Percentiles rank a stretch among this genome's conserved stretches.
These are phyloP conservation scores for Chionoecetes opilio DNA, from an alignment of 1,140 invertebrate species.

Conservation along the genomic window DNA sequence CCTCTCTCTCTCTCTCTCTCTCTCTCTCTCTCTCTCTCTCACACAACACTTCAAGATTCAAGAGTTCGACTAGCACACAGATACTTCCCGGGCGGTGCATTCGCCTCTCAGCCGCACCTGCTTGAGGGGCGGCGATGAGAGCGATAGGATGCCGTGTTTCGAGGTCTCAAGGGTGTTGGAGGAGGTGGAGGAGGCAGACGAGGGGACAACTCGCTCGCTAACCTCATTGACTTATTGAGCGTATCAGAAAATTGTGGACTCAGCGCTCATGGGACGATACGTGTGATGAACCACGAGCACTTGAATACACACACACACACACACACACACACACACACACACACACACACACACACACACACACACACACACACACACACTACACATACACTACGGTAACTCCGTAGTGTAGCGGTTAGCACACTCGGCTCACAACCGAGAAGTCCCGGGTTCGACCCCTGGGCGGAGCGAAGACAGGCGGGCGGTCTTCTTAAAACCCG, in stretches of 20 bases:
- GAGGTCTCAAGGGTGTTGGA: neutral
- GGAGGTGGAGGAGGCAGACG: neutral
- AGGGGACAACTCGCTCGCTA: neutral
- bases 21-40: too few species aligned
- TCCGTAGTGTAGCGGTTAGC: too few species aligned
- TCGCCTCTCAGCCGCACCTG: neutral
- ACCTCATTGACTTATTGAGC: conserved; percentile 8
- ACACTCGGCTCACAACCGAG: too few species aligned
- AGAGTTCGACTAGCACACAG: neutral
- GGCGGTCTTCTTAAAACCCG: too few species aligned
- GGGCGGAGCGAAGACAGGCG: too few species aligned
- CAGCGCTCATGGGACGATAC: neutral
- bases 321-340: conserved; percentile 16
- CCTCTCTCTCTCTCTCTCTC: too few species aligned
- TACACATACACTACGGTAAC: too few species aligned
- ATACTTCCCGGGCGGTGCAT: neutral
- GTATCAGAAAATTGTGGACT: neutral
- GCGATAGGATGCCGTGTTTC: neutral
- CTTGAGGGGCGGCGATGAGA: neutral
- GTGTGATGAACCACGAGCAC: conserved; percentile 9
- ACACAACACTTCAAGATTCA: neutral
- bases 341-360: conserved; percentile 27
- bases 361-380: conserved; percentile 9
- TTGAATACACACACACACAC: neutral
- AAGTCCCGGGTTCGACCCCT: too few species aligned